phyloP scores from a whole-genome alignment of 2,797 vertebrate genomes.

The Sebastes diploproa region DNA sequence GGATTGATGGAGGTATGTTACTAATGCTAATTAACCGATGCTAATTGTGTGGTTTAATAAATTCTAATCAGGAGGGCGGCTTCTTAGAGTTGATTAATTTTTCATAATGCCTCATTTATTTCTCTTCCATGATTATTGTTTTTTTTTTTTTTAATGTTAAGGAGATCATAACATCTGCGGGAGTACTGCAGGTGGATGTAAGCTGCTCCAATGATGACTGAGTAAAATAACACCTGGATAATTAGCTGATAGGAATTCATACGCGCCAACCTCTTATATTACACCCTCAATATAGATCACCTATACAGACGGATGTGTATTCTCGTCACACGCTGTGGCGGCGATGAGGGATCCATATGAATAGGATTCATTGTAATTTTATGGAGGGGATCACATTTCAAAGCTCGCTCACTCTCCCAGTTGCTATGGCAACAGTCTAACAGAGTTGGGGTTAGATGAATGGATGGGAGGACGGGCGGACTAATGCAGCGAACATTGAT shows the following conservation, averaged over 20 bases:
- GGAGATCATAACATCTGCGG: slow-evolving; percentile 5
- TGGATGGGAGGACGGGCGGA: slow-evolving; percentile 35
- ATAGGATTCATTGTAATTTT: slow-evolving; percentile 64
- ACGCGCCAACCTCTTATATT: background rate
- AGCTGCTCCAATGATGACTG: slow-evolving; percentile 7
- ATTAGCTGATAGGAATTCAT: slow-evolving; percentile 35
- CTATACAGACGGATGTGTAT: slow-evolving; percentile 24
- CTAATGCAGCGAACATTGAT: slow-evolving; percentile 29
- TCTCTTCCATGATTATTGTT: background rate
- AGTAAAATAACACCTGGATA: slow-evolving; percentile 8
- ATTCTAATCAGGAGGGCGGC: slow-evolving; percentile 52
- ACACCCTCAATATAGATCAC: slow-evolving; percentile 21
- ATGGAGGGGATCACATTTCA: slow-evolving; percentile 63
- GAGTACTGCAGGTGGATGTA: background rate
- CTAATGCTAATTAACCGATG: slow-evolving; percentile 72
- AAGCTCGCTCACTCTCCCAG: slow-evolving; percentile 64
- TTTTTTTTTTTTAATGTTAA: slow-evolving; percentile 8
- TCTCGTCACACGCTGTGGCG: slow-evolving; percentile 34
- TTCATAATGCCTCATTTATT: slow-evolving; percentile 47
- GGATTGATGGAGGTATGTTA: slow-evolving; percentile 71
- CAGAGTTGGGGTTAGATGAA: slow-evolving; percentile 49
- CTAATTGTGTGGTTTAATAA: slow-evolving; percentile 72
- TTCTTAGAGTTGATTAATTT: slow-evolving; percentile 63
- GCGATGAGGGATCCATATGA: slow-evolving; percentile 58
- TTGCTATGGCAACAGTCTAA: slow-evolving; percentile 80